These are phyloP conservation scores for Rhagophthalmus giganteus DNA, from an alignment of 2,888 invertebrate species.

Conservation along the genomic window DNA sequence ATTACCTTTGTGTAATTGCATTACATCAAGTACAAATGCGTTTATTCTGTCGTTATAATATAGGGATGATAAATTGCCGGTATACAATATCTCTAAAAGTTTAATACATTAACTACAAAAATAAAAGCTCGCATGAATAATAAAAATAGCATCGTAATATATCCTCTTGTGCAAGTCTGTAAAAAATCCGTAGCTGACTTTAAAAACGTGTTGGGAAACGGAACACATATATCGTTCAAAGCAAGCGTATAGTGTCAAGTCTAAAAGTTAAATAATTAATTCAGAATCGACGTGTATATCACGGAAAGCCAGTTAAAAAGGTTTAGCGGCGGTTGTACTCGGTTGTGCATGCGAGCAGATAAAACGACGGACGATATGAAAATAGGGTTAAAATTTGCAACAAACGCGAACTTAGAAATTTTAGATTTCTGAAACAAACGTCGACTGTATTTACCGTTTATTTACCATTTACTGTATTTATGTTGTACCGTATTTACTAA, in stretches of 20 bases:
- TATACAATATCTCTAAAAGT: constrained; percentile 11
- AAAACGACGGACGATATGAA: constrained; percentile 24
- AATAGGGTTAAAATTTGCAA: no score
- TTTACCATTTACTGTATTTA: no score
- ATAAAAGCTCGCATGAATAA: constrained; percentile 11
- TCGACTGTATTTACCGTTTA: constrained; percentile 7
- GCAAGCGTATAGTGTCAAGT: constrained; percentile 34
- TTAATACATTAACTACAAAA: constrained; percentile 7
- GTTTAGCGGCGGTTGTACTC: constrained; percentile 4
- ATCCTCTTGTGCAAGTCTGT: constrained; percentile 16
- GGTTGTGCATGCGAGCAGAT: constrained; percentile 17
- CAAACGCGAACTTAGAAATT: no score
- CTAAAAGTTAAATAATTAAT: constrained; percentile 37
- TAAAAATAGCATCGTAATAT: no score
- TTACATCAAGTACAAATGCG: constrained; percentile 24
- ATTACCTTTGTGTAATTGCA: constrained; percentile 22
- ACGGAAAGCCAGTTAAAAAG: constrained; percentile 27
- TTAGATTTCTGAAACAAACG: no score
- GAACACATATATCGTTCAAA: constrained; percentile 24
- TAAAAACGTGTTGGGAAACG: no score
- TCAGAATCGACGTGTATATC: constrained; percentile 32
- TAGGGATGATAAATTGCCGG: constrained; percentile 18
- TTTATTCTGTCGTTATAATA: constrained; percentile 27
- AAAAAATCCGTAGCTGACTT: constrained; percentile 23
- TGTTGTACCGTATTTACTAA: no score